phyloP scores from a whole-genome alignment of 2,888 invertebrate species.

The Hetaerina titia region DNA sequence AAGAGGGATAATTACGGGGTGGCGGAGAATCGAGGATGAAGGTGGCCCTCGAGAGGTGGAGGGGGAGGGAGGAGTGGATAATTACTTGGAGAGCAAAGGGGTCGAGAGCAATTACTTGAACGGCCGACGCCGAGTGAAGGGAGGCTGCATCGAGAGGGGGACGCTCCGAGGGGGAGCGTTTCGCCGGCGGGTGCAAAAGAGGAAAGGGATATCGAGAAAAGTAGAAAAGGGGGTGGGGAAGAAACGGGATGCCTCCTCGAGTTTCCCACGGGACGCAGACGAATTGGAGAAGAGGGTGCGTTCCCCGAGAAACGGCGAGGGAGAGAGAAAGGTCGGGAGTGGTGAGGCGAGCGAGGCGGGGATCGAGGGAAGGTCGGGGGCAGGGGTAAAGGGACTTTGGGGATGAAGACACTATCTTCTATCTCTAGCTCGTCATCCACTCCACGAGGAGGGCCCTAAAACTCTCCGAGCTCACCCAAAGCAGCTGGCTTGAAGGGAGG shows the following conservation, averaged over 20 bases:
- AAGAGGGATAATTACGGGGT: slow-evolving; percentile 21
- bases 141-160: neutral
- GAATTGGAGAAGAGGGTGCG: neutral
- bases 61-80: slow-evolving; percentile 32
- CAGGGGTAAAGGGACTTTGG: too few relatives aligned
- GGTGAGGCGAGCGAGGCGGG: neutral
- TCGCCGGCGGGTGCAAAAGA: neutral
- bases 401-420: too few relatives aligned
- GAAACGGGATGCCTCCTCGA: neutral
- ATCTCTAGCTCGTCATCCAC: too few relatives aligned
- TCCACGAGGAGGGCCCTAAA: too few relatives aligned
- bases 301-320: neutral
- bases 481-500: neutral
- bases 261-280: neutral
- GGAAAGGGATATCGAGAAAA: neutral
- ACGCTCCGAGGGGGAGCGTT: neutral
- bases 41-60: neutral
- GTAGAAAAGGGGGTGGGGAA: neutral
- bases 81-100: slow-evolving; percentile 34
- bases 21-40: neutral
- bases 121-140: neutral
- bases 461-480: neutral
- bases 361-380: too few relatives aligned
- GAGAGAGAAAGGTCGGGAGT: neutral
- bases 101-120: slow-evolving; percentile 42